phyloP scores from a whole-genome alignment of 2,113 vertebrate species.

The Sturnus vulgaris region DNA sequence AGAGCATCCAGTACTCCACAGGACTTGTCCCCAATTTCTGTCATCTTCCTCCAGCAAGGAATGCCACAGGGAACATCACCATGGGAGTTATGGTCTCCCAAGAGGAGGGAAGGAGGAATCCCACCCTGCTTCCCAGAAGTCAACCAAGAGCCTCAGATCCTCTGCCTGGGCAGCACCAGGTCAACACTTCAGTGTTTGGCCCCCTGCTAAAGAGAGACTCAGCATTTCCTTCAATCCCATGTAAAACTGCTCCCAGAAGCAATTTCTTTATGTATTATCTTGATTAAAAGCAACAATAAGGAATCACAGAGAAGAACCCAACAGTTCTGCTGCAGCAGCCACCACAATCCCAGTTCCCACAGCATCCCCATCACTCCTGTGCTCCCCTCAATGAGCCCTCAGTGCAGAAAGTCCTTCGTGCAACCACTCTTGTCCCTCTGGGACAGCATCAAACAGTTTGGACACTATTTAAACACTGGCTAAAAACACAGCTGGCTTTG shows the following conservation, averaged over 20 bases:
- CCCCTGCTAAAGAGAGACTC: not conserved
- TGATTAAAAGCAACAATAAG: not conserved
- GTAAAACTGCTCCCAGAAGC: not conserved
- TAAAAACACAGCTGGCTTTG: not conserved
- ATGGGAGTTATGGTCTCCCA: accelerated
- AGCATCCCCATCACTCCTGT: not conserved
- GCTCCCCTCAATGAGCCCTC: not conserved
- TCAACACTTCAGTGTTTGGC: not conserved
- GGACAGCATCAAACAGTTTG: not conserved
- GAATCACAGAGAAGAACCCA: not conserved
- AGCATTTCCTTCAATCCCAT: not conserved
- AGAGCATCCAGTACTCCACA: not conserved
- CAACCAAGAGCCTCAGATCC: not conserved
- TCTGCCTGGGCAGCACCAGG: not conserved
- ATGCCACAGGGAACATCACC: not conserved
- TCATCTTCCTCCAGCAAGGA: not conserved
- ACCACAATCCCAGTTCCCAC: not conserved
- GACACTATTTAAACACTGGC: not conserved
- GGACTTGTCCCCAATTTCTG: not conserved
- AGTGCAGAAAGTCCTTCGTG: not conserved
- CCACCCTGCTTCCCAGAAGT: not conserved
- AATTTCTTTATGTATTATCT: not conserved
- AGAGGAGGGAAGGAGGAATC: not conserved
- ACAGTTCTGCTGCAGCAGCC: not conserved
- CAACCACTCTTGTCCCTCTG: not conserved